Percentiles rank a stretch among this genome's conserved stretches.
phyloP scores from a whole-genome alignment of 2,888 invertebrate genomes.

The Melieria crassipennis region DNA sequence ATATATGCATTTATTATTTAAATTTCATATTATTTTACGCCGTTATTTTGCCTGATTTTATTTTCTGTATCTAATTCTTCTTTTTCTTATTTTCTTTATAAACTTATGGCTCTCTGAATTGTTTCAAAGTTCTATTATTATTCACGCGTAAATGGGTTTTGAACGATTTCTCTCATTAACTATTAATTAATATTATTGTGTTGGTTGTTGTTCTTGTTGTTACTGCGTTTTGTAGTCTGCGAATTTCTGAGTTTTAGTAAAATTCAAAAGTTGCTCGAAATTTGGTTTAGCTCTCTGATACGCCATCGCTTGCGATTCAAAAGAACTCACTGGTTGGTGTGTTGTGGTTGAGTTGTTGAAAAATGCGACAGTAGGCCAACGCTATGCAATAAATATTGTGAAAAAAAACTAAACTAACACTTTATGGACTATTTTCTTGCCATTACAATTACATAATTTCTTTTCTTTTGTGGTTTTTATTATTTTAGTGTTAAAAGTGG shows the following conservation, averaged over 20 bases:
- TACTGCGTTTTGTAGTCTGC: neutral
- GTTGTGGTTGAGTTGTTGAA: too few relatives aligned
- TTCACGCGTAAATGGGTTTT: slow-evolving; percentile 25
- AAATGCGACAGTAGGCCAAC: too few relatives aligned
- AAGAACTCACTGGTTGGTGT: too few relatives aligned
- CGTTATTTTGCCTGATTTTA: slow-evolving; percentile 16
- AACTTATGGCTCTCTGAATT: slow-evolving; percentile 33
- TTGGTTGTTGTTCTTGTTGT: slow-evolving; percentile 16
- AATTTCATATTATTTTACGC: neutral
- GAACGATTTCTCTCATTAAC: slow-evolving; percentile 31
- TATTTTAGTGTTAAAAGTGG: too few relatives aligned
- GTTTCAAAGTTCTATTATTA: slow-evolving; percentile 18
- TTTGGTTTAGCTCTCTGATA: too few relatives aligned
- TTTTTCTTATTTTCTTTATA: slow-evolving; percentile 41
- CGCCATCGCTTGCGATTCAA: too few relatives aligned
- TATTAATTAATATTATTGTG: slow-evolving; percentile 26
- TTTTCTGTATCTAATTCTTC: slow-evolving; percentile 39
- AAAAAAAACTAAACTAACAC: too few relatives aligned
- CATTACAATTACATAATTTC: too few relatives aligned
- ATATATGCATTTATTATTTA: neutral
- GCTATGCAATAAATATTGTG: too few relatives aligned
- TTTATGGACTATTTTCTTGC: too few relatives aligned
- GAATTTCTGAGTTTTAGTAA: neutral
- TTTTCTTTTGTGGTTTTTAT: too few relatives aligned
- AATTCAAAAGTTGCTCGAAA: neutral